phyloP scores from a whole-genome alignment of 2,113 vertebrate species.

The Collichthys lucidus region DNA sequence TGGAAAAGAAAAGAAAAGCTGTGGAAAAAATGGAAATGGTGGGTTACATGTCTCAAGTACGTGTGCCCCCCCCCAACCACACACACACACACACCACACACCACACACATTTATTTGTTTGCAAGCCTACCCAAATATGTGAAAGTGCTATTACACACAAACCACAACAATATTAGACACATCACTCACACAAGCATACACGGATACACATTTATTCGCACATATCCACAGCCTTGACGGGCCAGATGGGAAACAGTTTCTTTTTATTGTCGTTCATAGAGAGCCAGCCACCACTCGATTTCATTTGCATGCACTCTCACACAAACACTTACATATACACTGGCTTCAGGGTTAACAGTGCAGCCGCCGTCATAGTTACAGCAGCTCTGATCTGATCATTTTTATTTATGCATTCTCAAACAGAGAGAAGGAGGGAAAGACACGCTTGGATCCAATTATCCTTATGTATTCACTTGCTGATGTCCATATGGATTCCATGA shows the following conservation, averaged over 20 bases:
- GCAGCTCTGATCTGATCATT: slow-evolving; percentile 54
- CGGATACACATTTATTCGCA: slow-evolving; percentile 4
- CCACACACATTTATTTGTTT: slow-evolving; percentile 25
- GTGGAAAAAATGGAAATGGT: slow-evolving; percentile 34
- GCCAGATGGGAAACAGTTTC: slow-evolving; percentile 59
- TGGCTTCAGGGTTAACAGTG: slow-evolving; percentile 48
- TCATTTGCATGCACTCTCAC: slow-evolving; percentile 36
- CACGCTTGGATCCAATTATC: slow-evolving; percentile 39
- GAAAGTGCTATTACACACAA: slow-evolving; percentile 5
- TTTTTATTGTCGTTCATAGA: slow-evolving; percentile 63
- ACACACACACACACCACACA: slow-evolving; percentile 7
- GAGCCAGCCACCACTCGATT: slow-evolving; percentile 66
- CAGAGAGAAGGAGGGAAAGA: slow-evolving; percentile 1
- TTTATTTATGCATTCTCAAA: slow-evolving; percentile 61
- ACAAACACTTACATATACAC: slow-evolving; percentile 22
- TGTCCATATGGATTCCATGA: slow-evolving; percentile 50
- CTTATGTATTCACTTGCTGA: slow-evolving; percentile 38
- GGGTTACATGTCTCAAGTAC: slow-evolving; percentile 46
- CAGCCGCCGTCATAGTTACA: slow-evolving; percentile 20
- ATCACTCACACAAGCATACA: background rate
- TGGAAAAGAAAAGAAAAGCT: slow-evolving; percentile 60
- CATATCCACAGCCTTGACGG: slow-evolving; percentile 40
- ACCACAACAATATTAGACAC: background rate
- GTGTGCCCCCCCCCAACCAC: slow-evolving; percentile 23
- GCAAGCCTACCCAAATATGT: slow-evolving; percentile 15